phyloP scores from a whole-genome alignment of 2,888 invertebrate species.

The Dasypogon diadema region DNA sequence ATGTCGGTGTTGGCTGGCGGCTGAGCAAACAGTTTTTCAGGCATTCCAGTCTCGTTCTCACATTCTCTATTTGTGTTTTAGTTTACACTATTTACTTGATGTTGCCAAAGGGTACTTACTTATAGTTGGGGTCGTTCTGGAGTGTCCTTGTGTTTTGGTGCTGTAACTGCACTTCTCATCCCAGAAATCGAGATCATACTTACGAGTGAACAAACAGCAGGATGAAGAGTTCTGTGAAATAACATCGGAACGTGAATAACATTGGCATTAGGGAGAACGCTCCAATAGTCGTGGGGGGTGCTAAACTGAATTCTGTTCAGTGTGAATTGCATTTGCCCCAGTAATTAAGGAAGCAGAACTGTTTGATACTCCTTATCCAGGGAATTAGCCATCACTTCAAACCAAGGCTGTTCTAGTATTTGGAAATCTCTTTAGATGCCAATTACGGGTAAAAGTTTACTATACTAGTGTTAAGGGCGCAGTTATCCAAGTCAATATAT shows the following conservation, averaged over 20 bases:
- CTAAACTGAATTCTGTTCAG: conserved; percentile 9
- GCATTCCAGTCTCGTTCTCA: conserved; percentile 18
- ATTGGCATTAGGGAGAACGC: not conserved
- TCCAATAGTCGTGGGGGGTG: not conserved
- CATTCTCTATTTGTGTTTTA: conserved; percentile 19
- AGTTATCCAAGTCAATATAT: too few relatives aligned
- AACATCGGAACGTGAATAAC: conserved; percentile 27
- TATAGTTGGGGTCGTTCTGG: not conserved
- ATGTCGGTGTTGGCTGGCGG: not conserved
- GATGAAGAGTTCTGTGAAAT: not conserved
- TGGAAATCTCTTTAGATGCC: not conserved
- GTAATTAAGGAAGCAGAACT: not conserved
- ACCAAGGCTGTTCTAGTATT: not conserved
- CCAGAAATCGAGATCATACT: not conserved
- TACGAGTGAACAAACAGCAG: not conserved
- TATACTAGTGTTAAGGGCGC: too few relatives aligned
- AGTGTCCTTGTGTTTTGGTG: not conserved
- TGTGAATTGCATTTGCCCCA: conserved; percentile 2
- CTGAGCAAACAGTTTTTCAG: conserved; percentile 13
- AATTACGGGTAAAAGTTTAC: too few relatives aligned
- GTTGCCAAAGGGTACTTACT: not conserved
- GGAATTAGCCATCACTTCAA: not conserved
- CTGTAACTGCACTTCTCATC: not conserved
- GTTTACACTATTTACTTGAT: conserved; percentile 27
- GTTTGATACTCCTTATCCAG: not conserved